These are phyloP conservation scores for Pluvialis apricaria DNA, from an alignment of 2,113 vertebrate species.

Conservation along the genomic window DNA sequence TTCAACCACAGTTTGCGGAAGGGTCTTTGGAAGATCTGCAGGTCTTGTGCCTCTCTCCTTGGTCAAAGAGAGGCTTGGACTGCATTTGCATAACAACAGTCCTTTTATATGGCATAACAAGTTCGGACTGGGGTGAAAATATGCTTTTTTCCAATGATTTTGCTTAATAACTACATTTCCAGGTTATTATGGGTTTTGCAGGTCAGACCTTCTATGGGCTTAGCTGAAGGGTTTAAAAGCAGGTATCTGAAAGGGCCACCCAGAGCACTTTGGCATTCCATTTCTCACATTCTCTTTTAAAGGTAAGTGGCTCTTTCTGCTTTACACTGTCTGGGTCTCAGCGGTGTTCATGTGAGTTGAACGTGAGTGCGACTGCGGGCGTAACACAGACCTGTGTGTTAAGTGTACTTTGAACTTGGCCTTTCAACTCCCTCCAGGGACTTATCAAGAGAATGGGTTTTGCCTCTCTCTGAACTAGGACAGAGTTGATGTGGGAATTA, in stretches of 20 bases:
- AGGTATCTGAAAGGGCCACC: neutral
- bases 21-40: neutral
- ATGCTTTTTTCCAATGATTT: neutral
- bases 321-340: neutral
- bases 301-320: neutral
- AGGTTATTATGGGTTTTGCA: neutral
- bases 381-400: neutral
- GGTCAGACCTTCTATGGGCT: neutral
- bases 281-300: neutral
- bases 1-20: neutral
- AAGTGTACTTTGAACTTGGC: neutral
- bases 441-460: neutral
- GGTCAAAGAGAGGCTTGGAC: neutral
- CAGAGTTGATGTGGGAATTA: neutral
- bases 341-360: neutral
- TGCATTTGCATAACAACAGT: rapidly evolving
- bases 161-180: neutral
- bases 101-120: neutral
- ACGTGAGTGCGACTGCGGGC: neutral
- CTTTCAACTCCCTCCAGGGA: neutral
- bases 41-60: neutral
- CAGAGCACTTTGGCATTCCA: neutral
- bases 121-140: neutral
- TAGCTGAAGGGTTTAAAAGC: neutral
- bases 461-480: neutral